phyloP scores from a whole-genome alignment of 2,888 invertebrate genomes.

The Himalopsyche kuldschensis region DNA sequence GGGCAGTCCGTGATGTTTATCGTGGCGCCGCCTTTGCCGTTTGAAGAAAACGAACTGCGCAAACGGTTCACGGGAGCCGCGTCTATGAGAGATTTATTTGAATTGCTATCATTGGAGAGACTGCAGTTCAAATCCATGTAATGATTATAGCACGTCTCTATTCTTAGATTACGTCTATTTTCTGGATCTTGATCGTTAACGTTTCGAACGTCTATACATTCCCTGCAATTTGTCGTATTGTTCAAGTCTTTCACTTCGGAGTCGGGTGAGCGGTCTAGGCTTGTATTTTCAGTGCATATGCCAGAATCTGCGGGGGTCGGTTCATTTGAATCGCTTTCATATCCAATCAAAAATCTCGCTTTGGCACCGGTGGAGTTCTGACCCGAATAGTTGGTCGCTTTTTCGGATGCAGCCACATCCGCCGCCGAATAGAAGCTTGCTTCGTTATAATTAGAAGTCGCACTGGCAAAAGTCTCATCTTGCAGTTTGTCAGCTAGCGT shows the following conservation, averaged over 20 bases:
- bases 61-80: constrained; percentile 3
- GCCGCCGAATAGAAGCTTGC: constrained; percentile 50
- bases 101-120: constrained; percentile 46
- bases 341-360: constrained; percentile 55
- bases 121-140: constrained; percentile 56
- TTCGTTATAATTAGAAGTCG: constrained; percentile 44
- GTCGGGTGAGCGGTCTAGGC: constrained; percentile 66
- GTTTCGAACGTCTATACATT: neutral
- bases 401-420: constrained; percentile 46
- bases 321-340: constrained; percentile 52
- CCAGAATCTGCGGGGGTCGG: constrained; percentile 63
- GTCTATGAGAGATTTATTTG: constrained; percentile 11
- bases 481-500: neutral
- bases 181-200: constrained; percentile 4
- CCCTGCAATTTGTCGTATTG: constrained; percentile 33
- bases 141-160: constrained; percentile 41
- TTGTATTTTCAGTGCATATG: constrained; percentile 74
- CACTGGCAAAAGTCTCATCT: neutral
- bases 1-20: constrained; percentile 42
- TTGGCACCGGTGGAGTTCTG: constrained; percentile 14
- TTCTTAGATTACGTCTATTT: constrained; percentile 37
- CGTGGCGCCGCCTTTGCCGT: constrained; percentile 2
- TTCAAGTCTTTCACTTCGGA: constrained; percentile 52
- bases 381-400: constrained; percentile 17
- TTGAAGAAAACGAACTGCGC: constrained; percentile 20